Percentiles rank a stretch among this genome's conserved stretches.
phyloP scores from a whole-genome alignment of 92 coral and sea anemone species.

The Porites evermanni region DNA sequence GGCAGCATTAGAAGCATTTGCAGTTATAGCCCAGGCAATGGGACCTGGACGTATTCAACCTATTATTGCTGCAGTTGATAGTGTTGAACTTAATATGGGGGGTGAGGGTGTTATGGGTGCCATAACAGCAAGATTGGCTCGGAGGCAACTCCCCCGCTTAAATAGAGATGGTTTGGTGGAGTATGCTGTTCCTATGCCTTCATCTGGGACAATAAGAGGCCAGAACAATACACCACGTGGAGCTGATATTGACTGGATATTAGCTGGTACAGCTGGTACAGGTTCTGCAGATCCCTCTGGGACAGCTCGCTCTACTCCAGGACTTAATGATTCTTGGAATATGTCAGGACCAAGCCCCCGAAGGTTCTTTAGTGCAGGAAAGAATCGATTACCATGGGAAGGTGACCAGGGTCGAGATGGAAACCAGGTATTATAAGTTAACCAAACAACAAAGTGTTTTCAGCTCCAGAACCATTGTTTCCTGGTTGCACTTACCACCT shows the following conservation, averaged over 20 bases:
- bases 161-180: constrained; percentile 98
- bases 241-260: constrained; percentile 98
- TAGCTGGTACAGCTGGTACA: constrained; percentile 92
- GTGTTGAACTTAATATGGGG: constrained; percentile 86
- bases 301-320: constrained; percentile 95
- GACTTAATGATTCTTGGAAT: constrained; percentile 86
- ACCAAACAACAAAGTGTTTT: neutral
- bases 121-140: constrained; percentile 94
- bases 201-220: constrained; percentile 90
- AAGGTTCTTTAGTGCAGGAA: constrained; percentile 94
- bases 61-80: constrained; percentile 87
- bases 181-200: constrained; percentile 94
- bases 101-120: constrained; percentile 99
- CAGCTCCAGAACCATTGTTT: neutral
- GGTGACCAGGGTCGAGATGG: constrained; percentile 55
- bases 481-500: neutral
- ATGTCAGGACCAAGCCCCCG: constrained; percentile 92
- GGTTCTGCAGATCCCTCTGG: constrained; percentile 84
- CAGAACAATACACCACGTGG: constrained; percentile 84
- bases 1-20: constrained; percentile 98
- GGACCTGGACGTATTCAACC: constrained; percentile 96
- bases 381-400: constrained; percentile 96
- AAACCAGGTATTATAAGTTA: constrained; percentile 43
- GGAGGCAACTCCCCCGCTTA: constrained; percentile 95
- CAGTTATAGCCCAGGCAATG: constrained; percentile 99